A percentile compares a stretch with the other conserved stretches of the same genome.
Conservation (phyloP, 2,113 vertebrate species). For the Donacobius atricapilla region DNA sequence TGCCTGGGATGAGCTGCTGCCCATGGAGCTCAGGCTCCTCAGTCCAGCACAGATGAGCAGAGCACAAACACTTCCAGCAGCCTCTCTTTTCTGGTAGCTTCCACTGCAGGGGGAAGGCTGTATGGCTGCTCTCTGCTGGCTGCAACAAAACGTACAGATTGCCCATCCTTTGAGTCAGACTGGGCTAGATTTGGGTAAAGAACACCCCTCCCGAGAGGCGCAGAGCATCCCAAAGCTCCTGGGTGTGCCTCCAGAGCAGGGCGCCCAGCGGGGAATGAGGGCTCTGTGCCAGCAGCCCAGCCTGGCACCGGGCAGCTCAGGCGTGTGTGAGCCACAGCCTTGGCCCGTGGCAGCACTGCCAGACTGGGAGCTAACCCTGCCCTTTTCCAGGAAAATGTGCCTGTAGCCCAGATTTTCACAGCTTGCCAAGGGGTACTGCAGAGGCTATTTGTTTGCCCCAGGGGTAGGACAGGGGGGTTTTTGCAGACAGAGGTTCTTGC, state of each 20-base stretch:
- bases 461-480: not conserved
- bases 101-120: not conserved
- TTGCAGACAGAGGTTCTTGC: not conserved
- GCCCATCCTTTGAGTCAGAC: not conserved
- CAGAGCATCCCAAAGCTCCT: not conserved
- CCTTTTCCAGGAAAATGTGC: not conserved
- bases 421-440: not conserved
- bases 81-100: not conserved
- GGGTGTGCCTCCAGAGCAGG: not conserved
- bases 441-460: not conserved
- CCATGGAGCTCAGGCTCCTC: not conserved
- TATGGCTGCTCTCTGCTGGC: not conserved
- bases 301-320: not conserved
- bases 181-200: not conserved
- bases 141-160: not conserved
- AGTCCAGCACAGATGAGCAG: not conserved
- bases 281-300: not conserved
- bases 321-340: not conserved
- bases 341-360: accelerated
- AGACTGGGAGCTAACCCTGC: not conserved
- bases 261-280: accelerated
- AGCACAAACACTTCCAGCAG: not conserved
- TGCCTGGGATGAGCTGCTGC: not conserved
- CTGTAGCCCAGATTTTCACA: not conserved
- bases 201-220: accelerated